These are phyloP conservation scores for Platichthys stellatus DNA, from an alignment of 2,113 vertebrate genomes.

Conservation along the genomic window DNA sequence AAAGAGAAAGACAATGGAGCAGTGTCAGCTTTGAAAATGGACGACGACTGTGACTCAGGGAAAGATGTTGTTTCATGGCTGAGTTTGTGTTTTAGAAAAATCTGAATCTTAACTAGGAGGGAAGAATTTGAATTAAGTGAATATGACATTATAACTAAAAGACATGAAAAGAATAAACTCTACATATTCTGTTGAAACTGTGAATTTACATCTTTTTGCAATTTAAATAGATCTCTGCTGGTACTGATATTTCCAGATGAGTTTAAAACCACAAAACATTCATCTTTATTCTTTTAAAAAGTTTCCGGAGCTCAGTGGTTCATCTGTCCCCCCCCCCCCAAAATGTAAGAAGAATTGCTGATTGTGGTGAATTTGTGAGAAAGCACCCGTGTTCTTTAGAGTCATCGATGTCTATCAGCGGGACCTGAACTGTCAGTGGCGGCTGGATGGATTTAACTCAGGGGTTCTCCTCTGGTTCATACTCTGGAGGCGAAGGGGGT, in stretches of 20 bases:
- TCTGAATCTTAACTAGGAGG: constrained; percentile 1
- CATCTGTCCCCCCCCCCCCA: neutral
- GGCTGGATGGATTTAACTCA: constrained; percentile 66
- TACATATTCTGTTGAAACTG: neutral
- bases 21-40: neutral
- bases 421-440: constrained; percentile 55
- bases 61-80: neutral
- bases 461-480: constrained; percentile 42
- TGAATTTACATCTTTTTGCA: constrained; percentile 12
- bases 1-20: neutral
- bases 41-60: neutral
- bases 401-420: constrained; percentile 46
- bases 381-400: constrained; percentile 57
- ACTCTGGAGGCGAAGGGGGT: constrained; percentile 28
- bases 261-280: neutral
- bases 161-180: neutral
- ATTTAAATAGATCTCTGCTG: constrained; percentile 11
- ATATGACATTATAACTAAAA: neutral
- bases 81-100: neutral
- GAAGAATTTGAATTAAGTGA: constrained; percentile 13
- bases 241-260: neutral
- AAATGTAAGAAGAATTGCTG: neutral
- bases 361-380: constrained; percentile 27
- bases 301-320: neutral
- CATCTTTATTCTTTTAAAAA: neutral